Evolutionary conservation across 2,113 vertebrate species (phyloP).

Genomic region (Shinisaurus crocodilurus): DNA sequence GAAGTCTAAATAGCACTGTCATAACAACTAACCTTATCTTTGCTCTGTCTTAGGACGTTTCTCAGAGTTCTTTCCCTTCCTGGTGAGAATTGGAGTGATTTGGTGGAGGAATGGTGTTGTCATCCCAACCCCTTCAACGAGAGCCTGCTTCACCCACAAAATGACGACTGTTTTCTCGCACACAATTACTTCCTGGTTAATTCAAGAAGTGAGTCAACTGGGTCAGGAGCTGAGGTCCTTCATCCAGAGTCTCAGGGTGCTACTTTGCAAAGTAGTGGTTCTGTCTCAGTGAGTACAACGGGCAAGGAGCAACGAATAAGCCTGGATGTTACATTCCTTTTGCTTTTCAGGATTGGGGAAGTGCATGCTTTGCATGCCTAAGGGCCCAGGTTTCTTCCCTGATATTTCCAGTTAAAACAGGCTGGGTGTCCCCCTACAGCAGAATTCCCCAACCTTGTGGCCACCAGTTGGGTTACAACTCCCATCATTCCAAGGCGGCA

Average conservation of each 20-base stretch:
- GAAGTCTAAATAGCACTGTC: neutral
- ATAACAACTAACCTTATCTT: neutral
- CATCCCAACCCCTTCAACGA: constrained; percentile 92
- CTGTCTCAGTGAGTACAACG: constrained; percentile 61
- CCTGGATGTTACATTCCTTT: neutral
- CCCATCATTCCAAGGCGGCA: no score
- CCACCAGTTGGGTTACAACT: no score
- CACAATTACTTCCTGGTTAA: constrained; percentile 88
- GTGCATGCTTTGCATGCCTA: neutral
- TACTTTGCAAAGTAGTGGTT: constrained; percentile 41
- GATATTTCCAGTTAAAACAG: neutral
- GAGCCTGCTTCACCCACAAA: constrained; percentile 83
- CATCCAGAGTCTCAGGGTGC: neutral
- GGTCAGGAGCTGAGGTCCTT: constrained; percentile 52
- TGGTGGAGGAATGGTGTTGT: constrained; percentile 97
- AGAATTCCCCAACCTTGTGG: no score
- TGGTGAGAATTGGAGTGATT: constrained; percentile 89
- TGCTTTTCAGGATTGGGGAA: neutral
- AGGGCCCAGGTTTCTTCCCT: neutral
- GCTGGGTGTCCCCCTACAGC: no score
- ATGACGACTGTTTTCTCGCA: constrained; percentile 89
- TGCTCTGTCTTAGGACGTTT: constrained; percentile 80
- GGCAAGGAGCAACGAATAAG: neutral
- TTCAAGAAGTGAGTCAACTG: constrained; percentile 59
- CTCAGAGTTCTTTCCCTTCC: constrained; percentile 91